Percentiles rank a stretch among this genome's conserved stretches.
Evolutionary conservation across 2,888 invertebrate genomes (phyloP).

Genomic region (Eilema caniola): DNA sequence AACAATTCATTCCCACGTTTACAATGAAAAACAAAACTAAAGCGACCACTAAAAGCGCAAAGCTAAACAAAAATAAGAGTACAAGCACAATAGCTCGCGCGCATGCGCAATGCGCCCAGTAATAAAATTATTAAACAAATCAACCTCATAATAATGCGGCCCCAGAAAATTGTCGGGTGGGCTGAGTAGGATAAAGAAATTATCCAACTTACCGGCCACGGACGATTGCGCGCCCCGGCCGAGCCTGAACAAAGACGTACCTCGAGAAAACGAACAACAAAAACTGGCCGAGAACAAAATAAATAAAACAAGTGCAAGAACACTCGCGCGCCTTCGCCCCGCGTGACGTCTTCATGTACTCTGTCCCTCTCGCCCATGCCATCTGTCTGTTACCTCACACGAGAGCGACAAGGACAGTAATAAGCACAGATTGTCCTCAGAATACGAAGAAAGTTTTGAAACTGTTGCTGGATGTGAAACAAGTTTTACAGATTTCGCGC

Average conservation of each 20-base stretch:
- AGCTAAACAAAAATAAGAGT: slow-evolving; percentile 69
- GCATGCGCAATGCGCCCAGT: slow-evolving; percentile 73
- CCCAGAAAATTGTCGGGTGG: slow-evolving; percentile 85
- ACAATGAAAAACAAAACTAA: slow-evolving; percentile 54
- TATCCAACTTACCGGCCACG: slow-evolving; percentile 81
- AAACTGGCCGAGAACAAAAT: slow-evolving; percentile 76
- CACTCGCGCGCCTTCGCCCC: slow-evolving; percentile 83
- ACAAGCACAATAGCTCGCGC: slow-evolving; percentile 61
- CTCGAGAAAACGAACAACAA: slow-evolving; percentile 75
- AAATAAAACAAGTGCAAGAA: slow-evolving; percentile 86
- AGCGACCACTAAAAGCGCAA: slow-evolving; percentile 61
- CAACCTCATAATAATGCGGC: slow-evolving; percentile 84
- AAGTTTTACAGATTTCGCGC: slow-evolving; percentile 85
- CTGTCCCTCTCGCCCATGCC: slow-evolving; percentile 74
- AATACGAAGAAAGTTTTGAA: slow-evolving; percentile 85
- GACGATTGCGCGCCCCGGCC: slow-evolving; percentile 75
- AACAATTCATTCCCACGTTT: slow-evolving; percentile 60
- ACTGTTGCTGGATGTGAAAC: slow-evolving; percentile 80
- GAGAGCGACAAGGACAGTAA: slow-evolving; percentile 68
- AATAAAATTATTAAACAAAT: slow-evolving; percentile 87
- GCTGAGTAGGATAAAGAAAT: slow-evolving; percentile 84
- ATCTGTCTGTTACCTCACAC: slow-evolving; percentile 49
- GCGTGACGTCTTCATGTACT: slow-evolving; percentile 85
- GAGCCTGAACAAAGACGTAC: slow-evolving; percentile 84
- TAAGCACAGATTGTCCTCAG: slow-evolving; percentile 65